Percentiles rank a stretch among this genome's conserved stretches.
phyloP scores from a whole-genome alignment of 2,797 vertebrate genomes.

The Gallinago stenura region DNA sequence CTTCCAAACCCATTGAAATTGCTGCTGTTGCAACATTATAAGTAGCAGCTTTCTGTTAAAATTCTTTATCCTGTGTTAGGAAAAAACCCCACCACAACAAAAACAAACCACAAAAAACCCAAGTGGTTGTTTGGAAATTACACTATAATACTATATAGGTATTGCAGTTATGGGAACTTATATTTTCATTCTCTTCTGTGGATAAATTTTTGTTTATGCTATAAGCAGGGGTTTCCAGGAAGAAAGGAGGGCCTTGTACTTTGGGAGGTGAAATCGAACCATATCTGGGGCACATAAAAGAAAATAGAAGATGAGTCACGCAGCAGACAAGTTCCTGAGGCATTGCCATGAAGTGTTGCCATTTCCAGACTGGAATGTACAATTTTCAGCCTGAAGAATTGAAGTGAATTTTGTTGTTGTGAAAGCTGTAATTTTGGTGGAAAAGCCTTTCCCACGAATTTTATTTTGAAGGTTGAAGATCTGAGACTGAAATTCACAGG shows the following conservation, averaged over 20 bases:
- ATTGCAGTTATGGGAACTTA: not conserved
- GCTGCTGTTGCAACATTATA: not conserved
- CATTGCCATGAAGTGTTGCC: not conserved
- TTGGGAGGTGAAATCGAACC: not conserved
- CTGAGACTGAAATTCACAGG: not conserved
- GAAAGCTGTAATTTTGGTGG: not conserved
- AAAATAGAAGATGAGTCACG: not conserved
- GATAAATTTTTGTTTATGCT: not conserved
- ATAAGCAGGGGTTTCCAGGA: not conserved
- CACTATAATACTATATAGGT: not conserved
- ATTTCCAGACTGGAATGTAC: not conserved
- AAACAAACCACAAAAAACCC: not conserved
- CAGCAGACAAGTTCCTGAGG: not conserved
- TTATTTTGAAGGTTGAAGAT: not conserved
- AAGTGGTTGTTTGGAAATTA: not conserved
- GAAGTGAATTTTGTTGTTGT: not conserved
- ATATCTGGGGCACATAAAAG: not conserved
- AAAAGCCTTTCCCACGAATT: not conserved
- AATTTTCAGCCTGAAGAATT: not conserved
- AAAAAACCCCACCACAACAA: not conserved
- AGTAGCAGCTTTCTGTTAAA: not conserved
- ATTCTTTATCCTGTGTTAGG: fast-evolving
- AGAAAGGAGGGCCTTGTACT: not conserved
- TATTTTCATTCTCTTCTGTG: not conserved
- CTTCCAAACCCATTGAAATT: not conserved